Evolutionary conservation across 2,113 vertebrate species (phyloP).

Genomic region (Sorex fumeus): DNA sequence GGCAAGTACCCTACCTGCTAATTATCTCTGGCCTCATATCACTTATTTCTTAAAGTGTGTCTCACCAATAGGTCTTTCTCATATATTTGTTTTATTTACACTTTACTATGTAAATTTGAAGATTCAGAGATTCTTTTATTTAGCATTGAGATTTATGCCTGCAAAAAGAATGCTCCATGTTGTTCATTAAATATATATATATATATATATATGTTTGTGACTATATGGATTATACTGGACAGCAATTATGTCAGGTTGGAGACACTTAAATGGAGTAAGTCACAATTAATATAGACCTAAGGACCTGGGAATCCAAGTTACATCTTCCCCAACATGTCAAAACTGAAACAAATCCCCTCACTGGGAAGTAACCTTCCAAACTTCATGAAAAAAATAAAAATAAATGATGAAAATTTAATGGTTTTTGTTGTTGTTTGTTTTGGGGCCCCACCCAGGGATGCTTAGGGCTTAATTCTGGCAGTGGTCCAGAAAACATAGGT

Average conservation of each 20-base stretch:
- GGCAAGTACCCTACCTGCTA: no score
- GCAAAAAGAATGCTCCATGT: neutral
- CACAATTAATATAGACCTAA: neutral
- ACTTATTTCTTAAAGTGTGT: constrained; percentile 7
- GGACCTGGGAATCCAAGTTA: neutral
- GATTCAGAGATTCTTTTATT: neutral
- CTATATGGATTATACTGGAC: neutral
- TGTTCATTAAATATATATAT: neutral
- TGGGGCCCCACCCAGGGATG: no score
- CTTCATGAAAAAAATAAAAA: neutral
- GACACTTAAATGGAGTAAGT: neutral
- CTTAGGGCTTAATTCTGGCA: no score
- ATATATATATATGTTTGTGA: neutral
- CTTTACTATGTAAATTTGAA: neutral
- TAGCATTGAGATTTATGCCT: constrained; percentile 11
- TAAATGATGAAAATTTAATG: neutral
- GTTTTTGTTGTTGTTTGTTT: neutral
- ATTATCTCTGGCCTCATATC: no score
- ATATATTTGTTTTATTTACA: neutral
- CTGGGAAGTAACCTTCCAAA: neutral
- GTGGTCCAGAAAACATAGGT: no score
- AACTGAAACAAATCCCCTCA: neutral
- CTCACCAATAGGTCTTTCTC: neutral
- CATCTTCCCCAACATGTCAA: neutral
- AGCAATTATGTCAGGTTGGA: neutral